A percentile compares a stretch with the other conserved stretches of the same genome.
Evolutionary conservation across 2,113 vertebrate species (phyloP).

Genomic region (Gallinago media): DNA sequence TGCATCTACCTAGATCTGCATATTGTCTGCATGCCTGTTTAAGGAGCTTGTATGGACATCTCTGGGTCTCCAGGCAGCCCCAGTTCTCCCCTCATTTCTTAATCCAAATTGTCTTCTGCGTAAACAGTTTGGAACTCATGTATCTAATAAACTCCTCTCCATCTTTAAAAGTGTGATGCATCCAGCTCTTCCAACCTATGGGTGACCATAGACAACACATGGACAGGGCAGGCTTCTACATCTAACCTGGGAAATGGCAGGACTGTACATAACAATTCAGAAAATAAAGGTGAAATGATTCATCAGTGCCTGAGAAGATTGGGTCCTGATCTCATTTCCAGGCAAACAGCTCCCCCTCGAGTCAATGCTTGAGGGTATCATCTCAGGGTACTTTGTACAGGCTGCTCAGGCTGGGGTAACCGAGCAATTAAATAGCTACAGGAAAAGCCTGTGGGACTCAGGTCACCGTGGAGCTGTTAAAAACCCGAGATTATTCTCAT

Average conservation of each 20-base stretch:
- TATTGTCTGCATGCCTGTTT: neutral
- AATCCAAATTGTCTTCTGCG: neutral
- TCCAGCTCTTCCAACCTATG: neutral
- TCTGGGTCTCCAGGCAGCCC: neutral
- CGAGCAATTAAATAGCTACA: neutral
- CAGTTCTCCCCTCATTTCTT: neutral
- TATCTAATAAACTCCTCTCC: neutral
- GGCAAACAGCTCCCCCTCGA: conserved; percentile 11
- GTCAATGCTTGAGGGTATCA: neutral
- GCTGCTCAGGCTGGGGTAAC: neutral
- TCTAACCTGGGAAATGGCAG: neutral
- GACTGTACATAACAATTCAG: neutral
- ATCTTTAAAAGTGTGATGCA: neutral
- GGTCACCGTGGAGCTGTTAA: neutral
- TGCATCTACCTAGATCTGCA: rapidly evolving
- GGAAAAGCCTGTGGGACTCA: neutral
- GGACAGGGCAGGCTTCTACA: rapidly evolving
- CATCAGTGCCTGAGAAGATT: no score
- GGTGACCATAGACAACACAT: rapidly evolving
- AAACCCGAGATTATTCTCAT: neutral
- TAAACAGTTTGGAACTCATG: neutral
- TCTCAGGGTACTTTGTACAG: neutral
- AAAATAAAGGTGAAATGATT: neutral
- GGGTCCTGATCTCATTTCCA: neutral
- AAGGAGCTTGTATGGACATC: neutral